Evolutionary conservation across 2,113 vertebrate species (phyloP), one percentile per base, ranked within the genome.

Genomic region (Sterna hirundo): DNA sequence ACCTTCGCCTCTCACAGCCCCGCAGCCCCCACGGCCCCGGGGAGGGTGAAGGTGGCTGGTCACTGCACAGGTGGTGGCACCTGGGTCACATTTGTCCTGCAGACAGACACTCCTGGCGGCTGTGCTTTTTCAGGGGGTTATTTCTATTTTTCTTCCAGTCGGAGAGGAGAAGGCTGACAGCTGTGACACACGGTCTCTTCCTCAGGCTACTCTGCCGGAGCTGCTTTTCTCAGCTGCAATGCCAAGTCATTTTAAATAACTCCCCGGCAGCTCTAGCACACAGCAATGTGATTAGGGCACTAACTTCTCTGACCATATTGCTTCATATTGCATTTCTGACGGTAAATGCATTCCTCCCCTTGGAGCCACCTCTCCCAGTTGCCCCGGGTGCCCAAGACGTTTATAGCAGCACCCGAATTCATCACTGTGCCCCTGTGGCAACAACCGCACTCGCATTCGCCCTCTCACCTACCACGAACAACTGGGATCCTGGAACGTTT

Each of bases 301-400:
- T 77, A 94, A 91, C 90, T 96, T 96, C 90, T 96, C 88, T 92
- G 94, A 71, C 95, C 72, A 74, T 97, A 96, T 96, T 94, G 87
- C 83, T 89, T 94, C 91, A 87, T 96, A 93, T 86, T 89, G 93
- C 90, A 89, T 95, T 97, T 96, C 83, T 81, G 87, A 86, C 5
- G 6, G 69, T 72, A 95, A 96, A 95, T 90, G 70, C 36, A 80
- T 97, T 93, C 86, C 29, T 84, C 25, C 40, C 94, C 86, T 84
- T 65, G 83, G 25, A 94, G 80, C 64, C 69, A 94, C 77, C 70
- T 90, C 64, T 94, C 49, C 52, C 61, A 29, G 29, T 34, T 87
- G 70, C 86, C 74, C 84, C 79, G 26, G 77, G 94, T 72, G 57
- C 80, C 38, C 3, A 1, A 76, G 84, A 69, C 2, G 21, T 95